phyloP scores from a whole-genome alignment of 1,140 invertebrate genomes.

The Eupristina koningsbergeri region DNA sequence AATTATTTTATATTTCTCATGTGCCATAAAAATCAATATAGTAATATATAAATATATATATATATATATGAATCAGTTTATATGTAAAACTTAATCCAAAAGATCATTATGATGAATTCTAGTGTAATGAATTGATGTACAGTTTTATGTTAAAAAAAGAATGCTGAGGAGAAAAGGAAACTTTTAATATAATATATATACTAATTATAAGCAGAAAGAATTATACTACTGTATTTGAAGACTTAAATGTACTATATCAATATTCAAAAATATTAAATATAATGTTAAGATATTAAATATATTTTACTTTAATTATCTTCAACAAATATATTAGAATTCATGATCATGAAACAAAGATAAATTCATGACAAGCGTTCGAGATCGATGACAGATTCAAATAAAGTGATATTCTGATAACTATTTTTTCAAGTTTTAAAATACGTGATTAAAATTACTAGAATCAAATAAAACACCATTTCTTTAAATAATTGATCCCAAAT shows the following conservation, averaged over 20 bases:
- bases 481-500: neutral
- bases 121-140: neutral
- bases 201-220: neutral
- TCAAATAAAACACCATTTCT: neutral
- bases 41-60: neutral
- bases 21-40: neutral
- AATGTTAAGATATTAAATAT: too few relatives aligned
- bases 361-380: neutral
- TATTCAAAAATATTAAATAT: too few relatives aligned
- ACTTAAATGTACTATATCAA: too few relatives aligned
- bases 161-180: neutral
- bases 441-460: neutral
- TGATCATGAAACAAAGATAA: neutral
- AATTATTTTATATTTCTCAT: neutral
- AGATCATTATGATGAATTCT: neutral
- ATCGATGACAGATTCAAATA: neutral
- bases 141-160: neutral
- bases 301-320: too few relatives aligned
- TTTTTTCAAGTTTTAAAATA: neutral
- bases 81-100: neutral
- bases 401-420: neutral
- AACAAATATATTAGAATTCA: neutral
- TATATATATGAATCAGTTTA: neutral
- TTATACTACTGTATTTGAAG: too few relatives aligned
- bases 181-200: neutral